phyloP scores from a whole-genome alignment of 2,888 invertebrate species.

The Acrobasis repandana region DNA sequence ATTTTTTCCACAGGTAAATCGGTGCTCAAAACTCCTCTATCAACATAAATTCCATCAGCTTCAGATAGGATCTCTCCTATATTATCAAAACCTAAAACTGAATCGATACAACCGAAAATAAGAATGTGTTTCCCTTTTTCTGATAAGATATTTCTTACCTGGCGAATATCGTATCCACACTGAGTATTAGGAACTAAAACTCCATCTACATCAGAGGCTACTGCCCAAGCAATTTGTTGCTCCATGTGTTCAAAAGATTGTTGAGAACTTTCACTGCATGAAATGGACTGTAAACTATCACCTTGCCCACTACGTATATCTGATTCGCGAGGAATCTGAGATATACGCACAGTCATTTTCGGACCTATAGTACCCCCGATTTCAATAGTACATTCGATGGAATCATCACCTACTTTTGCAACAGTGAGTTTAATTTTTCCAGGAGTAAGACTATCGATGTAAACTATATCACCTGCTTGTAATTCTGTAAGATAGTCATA shows the following conservation, averaged over 20 bases:
- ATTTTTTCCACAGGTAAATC: slow-evolving; percentile 94
- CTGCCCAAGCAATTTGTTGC: slow-evolving; percentile 71
- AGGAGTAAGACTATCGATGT: slow-evolving; percentile 68
- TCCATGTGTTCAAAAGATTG: slow-evolving; percentile 87
- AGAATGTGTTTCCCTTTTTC: slow-evolving; percentile 73
- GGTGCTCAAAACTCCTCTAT: slow-evolving; percentile 91
- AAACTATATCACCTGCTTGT: slow-evolving; percentile 72
- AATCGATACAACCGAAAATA: slow-evolving; percentile 67
- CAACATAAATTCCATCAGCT: slow-evolving; percentile 94
- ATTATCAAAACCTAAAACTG: slow-evolving; percentile 61
- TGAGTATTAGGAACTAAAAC: slow-evolving; percentile 64
- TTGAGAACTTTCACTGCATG: slow-evolving; percentile 79
- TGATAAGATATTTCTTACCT: slow-evolving; percentile 54
- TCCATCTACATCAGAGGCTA: slow-evolving; percentile 70
- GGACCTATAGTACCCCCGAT: slow-evolving; percentile 78
- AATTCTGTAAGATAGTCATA: slow-evolving; percentile 79
- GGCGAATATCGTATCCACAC: slow-evolving; percentile 53
- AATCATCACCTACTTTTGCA: slow-evolving; percentile 67
- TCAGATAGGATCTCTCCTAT: slow-evolving; percentile 89
- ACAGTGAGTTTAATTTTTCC: slow-evolving; percentile 65
- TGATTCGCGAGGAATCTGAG: slow-evolving; percentile 75
- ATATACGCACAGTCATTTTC: slow-evolving; percentile 78
- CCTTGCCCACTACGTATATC: slow-evolving; percentile 57
- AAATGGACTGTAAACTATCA: slow-evolving; percentile 70
- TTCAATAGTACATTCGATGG: slow-evolving; percentile 76